phyloP scores from a whole-genome alignment of 2,113 vertebrate genomes.

The Condylura cristata region DNA sequence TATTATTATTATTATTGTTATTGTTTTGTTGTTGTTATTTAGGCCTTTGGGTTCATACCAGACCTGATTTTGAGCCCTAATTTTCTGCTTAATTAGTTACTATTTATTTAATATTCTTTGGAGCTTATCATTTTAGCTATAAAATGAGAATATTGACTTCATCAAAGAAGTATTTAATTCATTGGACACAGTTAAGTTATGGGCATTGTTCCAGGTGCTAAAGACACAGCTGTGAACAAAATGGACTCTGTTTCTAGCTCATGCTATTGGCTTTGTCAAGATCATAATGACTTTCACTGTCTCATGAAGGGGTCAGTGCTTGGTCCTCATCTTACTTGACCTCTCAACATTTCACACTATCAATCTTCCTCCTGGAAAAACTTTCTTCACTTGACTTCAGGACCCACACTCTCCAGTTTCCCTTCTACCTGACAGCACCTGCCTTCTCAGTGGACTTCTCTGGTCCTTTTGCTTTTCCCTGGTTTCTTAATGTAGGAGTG shows the following conservation, averaged over 20 bases:
- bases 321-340: background rate
- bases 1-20: background rate
- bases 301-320: background rate
- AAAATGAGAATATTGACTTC: background rate
- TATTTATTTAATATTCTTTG: background rate
- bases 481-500: background rate
- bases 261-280: background rate
- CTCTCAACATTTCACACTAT: background rate
- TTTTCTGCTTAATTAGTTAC: background rate
- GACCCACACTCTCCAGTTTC: background rate
- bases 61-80: background rate
- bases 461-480: background rate
- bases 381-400: background rate
- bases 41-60: background rate
- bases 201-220: background rate
- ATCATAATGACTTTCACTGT: background rate
- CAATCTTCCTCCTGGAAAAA: background rate
- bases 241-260: no score
- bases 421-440: background rate
- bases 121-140: background rate
- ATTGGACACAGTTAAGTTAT: background rate
- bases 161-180: background rate
- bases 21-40: background rate
- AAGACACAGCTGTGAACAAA: background rate
- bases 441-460: background rate